These are phyloP conservation scores for Drosophila neutralis DNA, from an alignment of 2,888 invertebrate species.

Conservation along the genomic window DNA sequence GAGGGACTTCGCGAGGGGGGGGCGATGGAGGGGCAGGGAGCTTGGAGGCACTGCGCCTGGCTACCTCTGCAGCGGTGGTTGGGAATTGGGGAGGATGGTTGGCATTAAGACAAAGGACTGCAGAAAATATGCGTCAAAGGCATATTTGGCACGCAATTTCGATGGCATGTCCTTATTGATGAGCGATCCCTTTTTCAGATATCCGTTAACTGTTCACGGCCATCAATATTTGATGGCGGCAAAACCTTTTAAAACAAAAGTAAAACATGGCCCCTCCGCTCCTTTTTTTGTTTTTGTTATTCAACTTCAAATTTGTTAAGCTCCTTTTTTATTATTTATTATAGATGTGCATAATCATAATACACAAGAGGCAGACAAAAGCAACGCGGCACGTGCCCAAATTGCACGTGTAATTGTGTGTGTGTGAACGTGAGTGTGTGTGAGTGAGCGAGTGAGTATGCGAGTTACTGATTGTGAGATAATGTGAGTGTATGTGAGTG, in stretches of 20 bases:
- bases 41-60: constrained; percentile 5
- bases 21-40: constrained; percentile 1
- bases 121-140: constrained; percentile 70
- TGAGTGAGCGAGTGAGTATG: neutral
- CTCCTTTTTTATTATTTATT: constrained; percentile 50
- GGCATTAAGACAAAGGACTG: constrained; percentile 70
- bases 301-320: constrained; percentile 34
- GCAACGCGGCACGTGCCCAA: constrained; percentile 19
- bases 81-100: neutral
- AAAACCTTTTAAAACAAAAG: constrained; percentile 42
- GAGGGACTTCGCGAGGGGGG: neutral
- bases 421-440: neutral
- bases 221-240: constrained; percentile 74
- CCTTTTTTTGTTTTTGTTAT: neutral
- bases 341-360: constrained; percentile 49
- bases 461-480: neutral
- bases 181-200: constrained; percentile 73
- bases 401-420: constrained; percentile 5
- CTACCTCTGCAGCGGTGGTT: constrained; percentile 32
- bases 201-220: constrained; percentile 52
- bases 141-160: constrained; percentile 77
- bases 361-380: constrained; percentile 24
- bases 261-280: constrained; percentile 11
- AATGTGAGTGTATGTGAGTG: neutral
- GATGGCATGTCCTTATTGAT: constrained; percentile 71